Evolutionary conservation across 2,113 vertebrate genomes (phyloP).

Genomic region (Phodopus roborovskii): DNA sequence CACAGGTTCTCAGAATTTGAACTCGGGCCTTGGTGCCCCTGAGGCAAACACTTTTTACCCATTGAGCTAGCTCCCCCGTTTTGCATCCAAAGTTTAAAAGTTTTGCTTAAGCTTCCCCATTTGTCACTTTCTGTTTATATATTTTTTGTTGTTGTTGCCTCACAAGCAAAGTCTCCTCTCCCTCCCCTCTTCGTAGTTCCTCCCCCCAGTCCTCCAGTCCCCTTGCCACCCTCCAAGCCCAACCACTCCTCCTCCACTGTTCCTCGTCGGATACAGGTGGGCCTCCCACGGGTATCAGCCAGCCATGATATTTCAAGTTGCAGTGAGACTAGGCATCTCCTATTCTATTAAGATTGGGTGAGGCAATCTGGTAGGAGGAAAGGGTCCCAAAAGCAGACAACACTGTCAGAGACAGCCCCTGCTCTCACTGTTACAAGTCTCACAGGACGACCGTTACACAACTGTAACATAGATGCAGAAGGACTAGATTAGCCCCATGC

Average conservation of each 20-base stretch:
- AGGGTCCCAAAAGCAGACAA: neutral
- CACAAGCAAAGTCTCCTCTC: neutral
- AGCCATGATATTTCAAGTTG: neutral
- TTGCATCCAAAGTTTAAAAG: neutral
- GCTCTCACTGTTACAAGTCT: neutral
- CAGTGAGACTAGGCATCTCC: neutral
- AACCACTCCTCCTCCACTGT: neutral
- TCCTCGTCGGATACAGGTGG: neutral
- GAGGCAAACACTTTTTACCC: neutral
- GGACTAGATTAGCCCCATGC: neutral
- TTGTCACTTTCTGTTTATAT: conserved; percentile 4
- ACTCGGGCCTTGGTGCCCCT: neutral
- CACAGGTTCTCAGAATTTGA: neutral
- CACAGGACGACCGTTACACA: neutral
- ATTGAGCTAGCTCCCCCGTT: neutral
- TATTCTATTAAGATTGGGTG: neutral
- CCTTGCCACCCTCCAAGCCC: no score
- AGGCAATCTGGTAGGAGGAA: neutral
- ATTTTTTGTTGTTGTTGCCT: neutral
- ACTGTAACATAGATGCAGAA: neutral
- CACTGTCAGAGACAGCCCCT: neutral
- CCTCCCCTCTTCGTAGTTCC: neutral
- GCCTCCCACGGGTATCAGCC: neutral
- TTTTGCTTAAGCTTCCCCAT: conserved; percentile 35
- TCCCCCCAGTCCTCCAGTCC: neutral